Evolutionary conservation across 2,888 invertebrate genomes (phyloP), one percentile per base, ranked within the genome.

Genomic region (Tetrapedia diversipes): DNA sequence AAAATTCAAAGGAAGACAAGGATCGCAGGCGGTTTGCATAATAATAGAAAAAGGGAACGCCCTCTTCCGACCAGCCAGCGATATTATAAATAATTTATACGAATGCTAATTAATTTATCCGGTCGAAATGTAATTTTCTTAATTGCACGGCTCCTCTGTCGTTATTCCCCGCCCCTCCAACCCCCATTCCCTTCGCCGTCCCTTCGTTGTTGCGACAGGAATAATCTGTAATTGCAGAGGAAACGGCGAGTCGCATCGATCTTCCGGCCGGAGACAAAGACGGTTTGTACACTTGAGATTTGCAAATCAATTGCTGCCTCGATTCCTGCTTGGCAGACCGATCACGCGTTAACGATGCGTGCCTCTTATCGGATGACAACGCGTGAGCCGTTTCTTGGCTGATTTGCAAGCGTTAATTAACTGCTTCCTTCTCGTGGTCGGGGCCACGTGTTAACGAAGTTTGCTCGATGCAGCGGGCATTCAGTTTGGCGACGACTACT

Each of bases 331-430:
- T 49, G 29, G 29, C 4, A 29, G 51, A 59, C 34, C 16, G 67
- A 71, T 67, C 67, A 22, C 67, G 67, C 71, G 67, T 71, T 67
- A 67, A 67, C 67, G 53, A 59, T 43, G 67, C 59, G 67, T 57
- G 41, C 19, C 39, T 16, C 60, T 41, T 39, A 41, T 65, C n/a
- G 54, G 14, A 54, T 34, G 49, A 51, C 19, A 49, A 8, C 27
- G 37, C 27, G 57, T 41, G 51, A 71, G 27, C 37, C 51, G 34
- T 22, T 6, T 2, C 7, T 27, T 45, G 16, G 16, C 67, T 67
- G 59, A 71, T 59, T 71, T 59, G 51, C 59, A 67, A 51, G n/a
- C 59, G 71, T 67, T 71, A 71, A 59, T 71, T 59, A 57, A 65
- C 37, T 41, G 34, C 57, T 51, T 70, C 14, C 34, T 4, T 45